Evolutionary conservation across 2,888 invertebrate genomes (phyloP), one percentile per base, ranked within the genome.

Genomic region (Patella pellucida): DNA sequence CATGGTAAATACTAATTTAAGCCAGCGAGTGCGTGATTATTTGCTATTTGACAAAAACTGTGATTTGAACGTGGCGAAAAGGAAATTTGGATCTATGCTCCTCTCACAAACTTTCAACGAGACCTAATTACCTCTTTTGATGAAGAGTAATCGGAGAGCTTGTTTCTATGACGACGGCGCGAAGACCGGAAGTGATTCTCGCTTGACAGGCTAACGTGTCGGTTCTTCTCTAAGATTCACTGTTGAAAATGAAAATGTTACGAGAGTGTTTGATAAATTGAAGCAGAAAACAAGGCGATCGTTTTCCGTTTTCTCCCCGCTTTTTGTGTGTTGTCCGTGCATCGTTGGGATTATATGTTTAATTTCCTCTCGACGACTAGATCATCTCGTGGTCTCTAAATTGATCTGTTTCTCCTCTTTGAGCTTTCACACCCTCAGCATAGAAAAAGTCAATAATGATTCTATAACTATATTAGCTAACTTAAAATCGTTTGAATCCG

Each of bases 51-150:
- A 62, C 62, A 73, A 73, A 78, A 78, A 67, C 73, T 56, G 56
- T 52, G 69, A 62, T 62, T 56, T n/a, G 23, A 68, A 62, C 54
- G 72, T 71, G 78, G 76, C 73, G 78, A 76, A 76, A 76, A 76
- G 78, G 76, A 78, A 78, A 78, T 78, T 78, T 76, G 71, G 78
- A 78, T 78, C 76, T 76, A 73, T 71, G 75, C 73, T 68, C 71
- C 71, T 71, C 71, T 73, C 75, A 74, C 73, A 71, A 72, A 76
- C 73, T 73, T 74, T 78, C 78, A 68, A 74, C 78, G 67, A 78
- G 75, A 73, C 73, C 78, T 79, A 81, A 81, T 81, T 81, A 81
- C 76, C 77, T 73, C 81, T 81, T 81, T 81, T 78, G 78, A 79
- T 81, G 75, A 75, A 81, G 81, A 77, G 79, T 76, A 78, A 81